A percentile compares a stretch with the other conserved stretches of the same genome.
Evolutionary conservation across 2,113 vertebrate genomes (phyloP).

Genomic region (Platycercus adscitus): DNA sequence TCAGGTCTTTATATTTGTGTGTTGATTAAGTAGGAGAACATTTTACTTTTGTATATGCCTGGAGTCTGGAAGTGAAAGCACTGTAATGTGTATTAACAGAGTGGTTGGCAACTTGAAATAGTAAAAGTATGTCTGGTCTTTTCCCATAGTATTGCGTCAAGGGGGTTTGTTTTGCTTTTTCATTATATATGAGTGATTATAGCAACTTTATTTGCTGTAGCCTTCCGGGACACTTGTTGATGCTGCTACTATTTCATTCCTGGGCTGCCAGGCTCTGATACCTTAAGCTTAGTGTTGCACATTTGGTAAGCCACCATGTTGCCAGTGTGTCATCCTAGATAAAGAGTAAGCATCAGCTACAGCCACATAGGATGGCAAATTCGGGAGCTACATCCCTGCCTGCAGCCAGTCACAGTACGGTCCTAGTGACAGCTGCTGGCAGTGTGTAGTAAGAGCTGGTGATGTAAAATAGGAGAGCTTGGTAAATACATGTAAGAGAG

Average conservation of each 20-base stretch:
- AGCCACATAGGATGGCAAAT: not conserved
- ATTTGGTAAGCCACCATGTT: not conserved
- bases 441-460: not conserved
- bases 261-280: not conserved
- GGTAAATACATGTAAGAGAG: not conserved
- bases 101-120: not conserved
- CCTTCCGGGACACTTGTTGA: not conserved
- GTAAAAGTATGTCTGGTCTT: not conserved
- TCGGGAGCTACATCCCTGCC: not conserved
- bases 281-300: not conserved
- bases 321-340: not conserved
- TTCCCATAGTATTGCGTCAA: not conserved
- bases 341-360: not conserved
- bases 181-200: not conserved
- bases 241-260: not conserved
- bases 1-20: not conserved
- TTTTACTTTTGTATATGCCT: not conserved
- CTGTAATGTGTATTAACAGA: not conserved
- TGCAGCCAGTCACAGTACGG: not conserved
- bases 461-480: not conserved
- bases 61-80: not conserved
- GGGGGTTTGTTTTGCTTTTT: not conserved
- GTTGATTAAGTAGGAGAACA: not conserved
- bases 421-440: constrained; percentile 21
- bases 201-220: not conserved